Conservation (phyloP, 2,797 vertebrate genomes). For the Graptemys geographica region DNA sequence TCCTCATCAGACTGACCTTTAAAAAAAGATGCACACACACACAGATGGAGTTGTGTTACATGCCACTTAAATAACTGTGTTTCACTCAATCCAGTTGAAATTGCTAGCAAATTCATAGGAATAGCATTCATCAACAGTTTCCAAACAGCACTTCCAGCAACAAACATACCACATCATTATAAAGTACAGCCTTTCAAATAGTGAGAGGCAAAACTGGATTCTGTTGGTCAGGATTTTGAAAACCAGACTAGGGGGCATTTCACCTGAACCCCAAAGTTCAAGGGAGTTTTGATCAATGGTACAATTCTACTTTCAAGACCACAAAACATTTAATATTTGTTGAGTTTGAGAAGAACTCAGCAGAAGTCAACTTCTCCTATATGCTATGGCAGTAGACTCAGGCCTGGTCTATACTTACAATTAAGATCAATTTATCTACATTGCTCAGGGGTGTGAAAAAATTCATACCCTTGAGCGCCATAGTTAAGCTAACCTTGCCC, state of each 20-base stretch:
- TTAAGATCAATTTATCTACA: background rate
- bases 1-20: constrained; percentile 92
- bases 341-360: background rate
- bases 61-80: background rate
- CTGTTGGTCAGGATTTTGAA: background rate
- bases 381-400: background rate
- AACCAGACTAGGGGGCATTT: background rate
- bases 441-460: background rate
- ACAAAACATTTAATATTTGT: background rate
- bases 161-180: background rate
- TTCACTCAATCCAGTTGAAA: background rate
- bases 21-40: background rate
- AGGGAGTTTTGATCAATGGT: background rate
- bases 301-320: background rate
- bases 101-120: background rate
- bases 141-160: background rate
- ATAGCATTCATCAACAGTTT: background rate
- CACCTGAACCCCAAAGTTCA: background rate
- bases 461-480: background rate
- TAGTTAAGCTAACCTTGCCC: background rate
- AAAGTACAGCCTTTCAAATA: background rate
- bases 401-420: background rate
- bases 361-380: background rate
- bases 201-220: background rate
- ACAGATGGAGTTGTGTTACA: background rate